Evolutionary conservation across 2,888 invertebrate species (phyloP).

Genomic region (Xylota segnis): DNA sequence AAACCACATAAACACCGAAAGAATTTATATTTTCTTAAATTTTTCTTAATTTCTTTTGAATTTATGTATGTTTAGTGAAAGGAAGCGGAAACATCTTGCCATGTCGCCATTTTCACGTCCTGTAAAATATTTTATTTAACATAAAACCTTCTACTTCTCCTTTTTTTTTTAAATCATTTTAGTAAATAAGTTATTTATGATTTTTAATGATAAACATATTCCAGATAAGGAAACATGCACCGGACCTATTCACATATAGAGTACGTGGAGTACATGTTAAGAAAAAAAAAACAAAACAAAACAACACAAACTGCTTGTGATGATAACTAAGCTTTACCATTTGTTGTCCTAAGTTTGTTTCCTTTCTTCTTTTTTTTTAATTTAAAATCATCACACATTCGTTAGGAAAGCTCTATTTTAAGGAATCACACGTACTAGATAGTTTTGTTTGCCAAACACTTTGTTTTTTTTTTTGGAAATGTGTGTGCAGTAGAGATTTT

Average conservation of each 20-base stretch:
- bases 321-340: slow-evolving; percentile 51
- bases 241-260: slow-evolving; percentile 11
- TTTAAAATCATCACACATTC: slow-evolving; percentile 54
- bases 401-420: slow-evolving; percentile 2
- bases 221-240: slow-evolving; percentile 44
- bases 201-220: slow-evolving; percentile 49
- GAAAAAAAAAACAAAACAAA: slow-evolving; percentile 11
- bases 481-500: slow-evolving; percentile 48
- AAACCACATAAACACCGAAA: slow-evolving; percentile 32
- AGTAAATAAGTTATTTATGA: slow-evolving; percentile 69
- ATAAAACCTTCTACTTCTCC: slow-evolving; percentile 8
- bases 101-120: slow-evolving; percentile 35
- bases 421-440: slow-evolving; percentile 30
- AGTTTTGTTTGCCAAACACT: slow-evolving; percentile 31
- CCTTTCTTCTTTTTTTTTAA: slow-evolving; percentile 25
- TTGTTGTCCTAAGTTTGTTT: slow-evolving; percentile 29
- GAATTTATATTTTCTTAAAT: slow-evolving; percentile 37
- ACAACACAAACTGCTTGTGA: slow-evolving; percentile 53
- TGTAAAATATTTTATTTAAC: slow-evolving; percentile 60
- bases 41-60: slow-evolving; percentile 14
- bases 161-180: slow-evolving; percentile 28
- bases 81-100: slow-evolving; percentile 27
- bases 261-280: slow-evolving; percentile 26
- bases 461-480: slow-evolving; percentile 6
- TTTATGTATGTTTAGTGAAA: slow-evolving; percentile 12